Conservation (phyloP, 2,888 invertebrate species). For the Melanotus villosus region DNA sequence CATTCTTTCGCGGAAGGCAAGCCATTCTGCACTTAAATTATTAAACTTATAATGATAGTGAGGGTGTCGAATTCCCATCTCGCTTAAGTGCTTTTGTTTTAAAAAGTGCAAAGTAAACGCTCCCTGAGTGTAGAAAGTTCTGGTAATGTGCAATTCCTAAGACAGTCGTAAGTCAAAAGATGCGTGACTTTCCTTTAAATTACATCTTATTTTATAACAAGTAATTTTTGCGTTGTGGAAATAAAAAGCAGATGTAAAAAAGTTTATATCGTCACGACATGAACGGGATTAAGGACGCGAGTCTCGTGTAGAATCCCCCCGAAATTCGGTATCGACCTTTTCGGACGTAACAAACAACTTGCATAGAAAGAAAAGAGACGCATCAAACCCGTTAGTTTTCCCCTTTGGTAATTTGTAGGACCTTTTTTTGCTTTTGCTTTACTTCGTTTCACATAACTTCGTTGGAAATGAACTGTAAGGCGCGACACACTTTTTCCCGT, state of each 20-base stretch:
- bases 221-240: slow-evolving; percentile 14
- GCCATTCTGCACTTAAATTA: not conserved
- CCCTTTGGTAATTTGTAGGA: slow-evolving; percentile 2
- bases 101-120: slow-evolving; percentile 1
- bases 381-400: slow-evolving; percentile 11
- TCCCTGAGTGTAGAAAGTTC: slow-evolving; percentile 6
- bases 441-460: not conserved
- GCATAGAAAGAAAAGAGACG: not conserved
- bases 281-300: slow-evolving; percentile 17
- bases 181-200: slow-evolving; percentile 24
- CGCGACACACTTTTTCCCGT: not conserved
- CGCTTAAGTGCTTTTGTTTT: slow-evolving; percentile 9
- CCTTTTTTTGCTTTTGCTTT: not conserved
- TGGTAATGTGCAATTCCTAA: slow-evolving; percentile 20
- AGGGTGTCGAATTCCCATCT: slow-evolving; percentile 11
- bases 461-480: not conserved
- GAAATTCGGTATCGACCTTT: slow-evolving; percentile 11
- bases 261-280: slow-evolving; percentile 3
- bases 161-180: slow-evolving; percentile 16
- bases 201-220: slow-evolving; percentile 27
- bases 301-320: slow-evolving; percentile 3
- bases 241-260: slow-evolving; percentile 27
- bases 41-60: slow-evolving; percentile 10
- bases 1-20: not conserved
- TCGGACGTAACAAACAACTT: slow-evolving; percentile 11